Conservation (phyloP, 1,140 invertebrate species). For the Caenorhabditis latens region DNA sequence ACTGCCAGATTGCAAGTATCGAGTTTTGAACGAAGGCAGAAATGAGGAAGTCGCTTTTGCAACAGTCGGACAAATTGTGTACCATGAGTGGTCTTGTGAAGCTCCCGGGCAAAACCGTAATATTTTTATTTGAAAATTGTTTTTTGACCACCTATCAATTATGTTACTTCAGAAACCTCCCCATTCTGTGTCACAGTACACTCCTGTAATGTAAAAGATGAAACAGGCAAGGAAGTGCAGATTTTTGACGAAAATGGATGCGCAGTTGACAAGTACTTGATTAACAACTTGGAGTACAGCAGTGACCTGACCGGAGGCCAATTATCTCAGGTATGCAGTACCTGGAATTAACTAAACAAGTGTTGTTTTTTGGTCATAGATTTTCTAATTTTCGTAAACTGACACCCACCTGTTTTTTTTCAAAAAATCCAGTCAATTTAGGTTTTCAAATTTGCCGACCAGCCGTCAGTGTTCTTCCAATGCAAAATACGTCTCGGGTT, state of each 20-base stretch:
- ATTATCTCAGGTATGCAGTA: constrained; percentile 57
- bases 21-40: constrained; percentile 53
- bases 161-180: constrained; percentile 3
- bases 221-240: constrained; percentile 68
- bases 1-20: constrained; percentile 63
- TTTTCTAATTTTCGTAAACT: no score
- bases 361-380: no score
- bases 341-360: no score
- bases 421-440: constrained; percentile 21
- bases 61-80: constrained; percentile 68
- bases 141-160: neutral
- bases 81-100: constrained; percentile 69
- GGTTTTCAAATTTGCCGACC: constrained; percentile 71
- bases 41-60: constrained; percentile 70
- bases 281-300: constrained; percentile 69
- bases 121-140: neutral
- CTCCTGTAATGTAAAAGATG: constrained; percentile 67
- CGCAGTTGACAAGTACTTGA: constrained; percentile 67
- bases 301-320: constrained; percentile 69
- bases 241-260: constrained; percentile 70
- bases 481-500: constrained; percentile 68
- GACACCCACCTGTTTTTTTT: neutral
- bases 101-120: neutral
- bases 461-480: constrained; percentile 70
- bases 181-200: constrained; percentile 69